These are phyloP conservation scores for Elmis aenea DNA, from an alignment of 2,888 invertebrate genomes.

Conservation along the genomic window DNA sequence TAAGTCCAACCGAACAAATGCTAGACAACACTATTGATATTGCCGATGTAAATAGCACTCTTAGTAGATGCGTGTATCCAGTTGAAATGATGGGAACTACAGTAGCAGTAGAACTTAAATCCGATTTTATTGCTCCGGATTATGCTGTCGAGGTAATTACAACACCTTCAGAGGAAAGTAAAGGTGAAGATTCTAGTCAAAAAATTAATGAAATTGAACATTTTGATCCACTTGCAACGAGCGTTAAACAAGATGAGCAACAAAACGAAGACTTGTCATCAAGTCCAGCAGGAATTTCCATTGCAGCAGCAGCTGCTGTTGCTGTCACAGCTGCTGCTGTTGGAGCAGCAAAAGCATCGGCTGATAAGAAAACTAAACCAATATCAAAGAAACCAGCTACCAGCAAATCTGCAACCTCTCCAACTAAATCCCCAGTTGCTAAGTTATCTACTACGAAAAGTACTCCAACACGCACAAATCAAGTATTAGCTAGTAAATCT, in stretches of 20 bases:
- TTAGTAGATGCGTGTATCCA: conserved; percentile 22
- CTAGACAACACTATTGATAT: conserved; percentile 5
- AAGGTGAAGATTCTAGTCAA: conserved; percentile 22
- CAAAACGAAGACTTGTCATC: too few species aligned
- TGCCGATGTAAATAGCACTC: conserved; percentile 13
- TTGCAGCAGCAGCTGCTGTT: conserved; percentile 10
- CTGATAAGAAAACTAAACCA: conserved; percentile 13
- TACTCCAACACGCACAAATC: not conserved
- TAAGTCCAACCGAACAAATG: conserved; percentile 23
- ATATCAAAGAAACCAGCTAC: conserved; percentile 20
- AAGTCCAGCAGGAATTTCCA: conserved; percentile 4
- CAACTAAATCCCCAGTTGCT: conserved; percentile 19
- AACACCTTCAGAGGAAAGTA: conserved; percentile 35
- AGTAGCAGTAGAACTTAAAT: conserved; percentile 18
- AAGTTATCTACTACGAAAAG: conserved; percentile 1
- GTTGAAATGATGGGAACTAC: too few species aligned
- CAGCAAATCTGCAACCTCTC: conserved; percentile 4
- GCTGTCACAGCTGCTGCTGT: conserved; percentile 30
- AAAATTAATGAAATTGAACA: too few species aligned
- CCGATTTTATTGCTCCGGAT: conserved; percentile 36
- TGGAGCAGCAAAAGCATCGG: conserved; percentile 31
- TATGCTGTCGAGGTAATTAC: conserved; percentile 33
- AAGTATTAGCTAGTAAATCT: not conserved
- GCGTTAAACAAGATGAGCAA: too few species aligned
- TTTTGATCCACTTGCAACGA: too few species aligned